These are phyloP conservation scores for Hipposideros larvatus DNA, from an alignment of 2,797 vertebrate genomes.

Conservation along the genomic window DNA sequence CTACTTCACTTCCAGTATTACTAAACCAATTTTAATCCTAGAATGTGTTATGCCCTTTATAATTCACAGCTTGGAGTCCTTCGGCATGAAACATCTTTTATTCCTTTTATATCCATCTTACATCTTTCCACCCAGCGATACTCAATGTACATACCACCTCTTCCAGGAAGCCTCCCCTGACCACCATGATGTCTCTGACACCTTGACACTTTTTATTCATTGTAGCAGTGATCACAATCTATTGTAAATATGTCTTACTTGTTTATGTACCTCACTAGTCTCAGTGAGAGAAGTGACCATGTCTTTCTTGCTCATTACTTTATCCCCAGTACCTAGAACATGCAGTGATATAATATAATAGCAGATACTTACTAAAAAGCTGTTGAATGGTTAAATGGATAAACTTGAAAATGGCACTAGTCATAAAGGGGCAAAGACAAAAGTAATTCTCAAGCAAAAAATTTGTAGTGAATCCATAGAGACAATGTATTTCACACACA, in stretches of 20 bases:
- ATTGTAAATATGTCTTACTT: not conserved
- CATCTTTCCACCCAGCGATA: not conserved
- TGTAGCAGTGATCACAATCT: not conserved
- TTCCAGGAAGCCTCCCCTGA: not conserved
- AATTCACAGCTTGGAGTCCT: not conserved
- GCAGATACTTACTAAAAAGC: not conserved
- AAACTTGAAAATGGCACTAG: not conserved
- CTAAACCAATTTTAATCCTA: not conserved
- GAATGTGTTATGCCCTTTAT: not conserved
- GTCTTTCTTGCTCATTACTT: not conserved
- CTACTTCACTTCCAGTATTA: not conserved
- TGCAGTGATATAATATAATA: not conserved
- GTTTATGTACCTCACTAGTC: not conserved
- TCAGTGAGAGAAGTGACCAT: not conserved
- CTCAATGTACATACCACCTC: not conserved
- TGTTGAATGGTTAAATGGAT: not conserved
- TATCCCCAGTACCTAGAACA: not conserved
- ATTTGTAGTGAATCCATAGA: not conserved
- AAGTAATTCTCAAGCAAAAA: not conserved
- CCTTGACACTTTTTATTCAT: not conserved
- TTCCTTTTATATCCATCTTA: not conserved
- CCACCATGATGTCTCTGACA: not conserved
- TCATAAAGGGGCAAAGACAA: slow-evolving; percentile 30
- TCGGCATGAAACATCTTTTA: not conserved
- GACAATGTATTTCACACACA: not conserved